These are phyloP conservation scores for Apodemus agrarius DNA, from an alignment of 2,797 vertebrate species.

Conservation along the genomic window DNA sequence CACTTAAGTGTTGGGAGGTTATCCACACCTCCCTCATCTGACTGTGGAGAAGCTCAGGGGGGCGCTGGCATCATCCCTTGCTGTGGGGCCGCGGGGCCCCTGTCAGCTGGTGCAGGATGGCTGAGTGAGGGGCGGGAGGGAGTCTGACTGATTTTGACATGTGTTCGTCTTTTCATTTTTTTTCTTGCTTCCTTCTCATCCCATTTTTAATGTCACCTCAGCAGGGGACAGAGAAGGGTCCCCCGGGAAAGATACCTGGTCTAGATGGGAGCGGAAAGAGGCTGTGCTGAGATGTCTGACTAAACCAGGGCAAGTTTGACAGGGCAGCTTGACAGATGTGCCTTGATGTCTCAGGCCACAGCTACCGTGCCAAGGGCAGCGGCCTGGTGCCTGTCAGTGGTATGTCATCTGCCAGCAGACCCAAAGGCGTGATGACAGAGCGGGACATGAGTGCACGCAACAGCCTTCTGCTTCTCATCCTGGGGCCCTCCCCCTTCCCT, in stretches of 20 bases:
- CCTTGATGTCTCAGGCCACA: constrained; percentile 41
- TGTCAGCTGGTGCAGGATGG: neutral
- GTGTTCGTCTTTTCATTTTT: neutral
- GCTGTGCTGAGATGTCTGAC: neutral
- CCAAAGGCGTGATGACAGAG: neutral
- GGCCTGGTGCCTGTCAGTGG: neutral
- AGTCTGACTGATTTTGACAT: neutral
- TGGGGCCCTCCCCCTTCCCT: neutral
- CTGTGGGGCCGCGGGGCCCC: neutral
- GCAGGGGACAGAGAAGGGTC: neutral
- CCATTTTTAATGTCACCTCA: neutral
- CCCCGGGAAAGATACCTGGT: neutral
- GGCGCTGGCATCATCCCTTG: neutral
- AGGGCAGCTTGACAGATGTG: constrained; percentile 19
- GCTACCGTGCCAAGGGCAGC: neutral
- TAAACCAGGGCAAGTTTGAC: constrained; percentile 3
- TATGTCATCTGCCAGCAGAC: constrained; percentile 53
- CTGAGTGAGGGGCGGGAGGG: no score
- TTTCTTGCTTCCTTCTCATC: neutral
- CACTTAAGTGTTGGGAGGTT: neutral
- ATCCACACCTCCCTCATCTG: neutral
- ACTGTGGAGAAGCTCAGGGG: neutral
- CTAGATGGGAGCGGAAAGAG: neutral
- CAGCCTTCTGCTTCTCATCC: constrained; percentile 11
- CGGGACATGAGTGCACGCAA: neutral